Base-by-base conservation (phyloP, 2,113 vertebrate species). In the Rhinoderma darwinii region DNA sequence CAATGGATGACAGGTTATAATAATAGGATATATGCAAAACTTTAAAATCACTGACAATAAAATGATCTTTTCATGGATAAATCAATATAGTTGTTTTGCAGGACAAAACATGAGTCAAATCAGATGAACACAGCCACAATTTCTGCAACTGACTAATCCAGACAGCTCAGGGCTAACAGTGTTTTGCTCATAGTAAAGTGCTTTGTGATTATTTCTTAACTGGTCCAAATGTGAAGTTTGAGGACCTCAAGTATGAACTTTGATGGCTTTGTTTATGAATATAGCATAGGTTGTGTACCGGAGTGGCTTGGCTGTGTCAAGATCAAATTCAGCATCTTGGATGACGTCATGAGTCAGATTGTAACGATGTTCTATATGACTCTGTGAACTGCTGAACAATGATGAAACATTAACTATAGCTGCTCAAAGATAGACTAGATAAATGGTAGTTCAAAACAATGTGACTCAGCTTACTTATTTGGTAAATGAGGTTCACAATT, bases 21-120 rank as follows among this genome's bases (percentile, higher is more conserved):
- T 68, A 35, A 68, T 68, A 68, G n/a, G 63, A 68, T 68, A 68
- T 68, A 68, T 68, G 32, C 63, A 35, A 35, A 68, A 68, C 63
- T 18, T 35, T 66, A 66, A 66, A 30, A 66, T 17, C 4, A 32
- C 15, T 18, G 14, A 68, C 63, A 68, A 68, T 68, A 68, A 68
- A 68, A 68, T 68, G 35, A 32, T 35, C 61, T 63, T 63, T 68
- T 68, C n/a, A 68, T 35, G n/a, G 30, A 68, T 35, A 66, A 30
- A 68, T 68, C 30, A 11, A 68, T 68, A 68, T 3, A 15, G 61
- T 63, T 63, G 27, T 63, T 63, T 63, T 63, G n/a, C 11, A 63
- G n/a, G 12, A 63, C 61, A 63, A 63, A 63, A n/a, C n/a, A 61
- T 15, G 27, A 30, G 27, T 66, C 9, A n/a, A 66, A 68, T 37